Base-by-base conservation (phyloP, 1,140 invertebrate genomes). In the Drosophila bipectinata region DNA sequence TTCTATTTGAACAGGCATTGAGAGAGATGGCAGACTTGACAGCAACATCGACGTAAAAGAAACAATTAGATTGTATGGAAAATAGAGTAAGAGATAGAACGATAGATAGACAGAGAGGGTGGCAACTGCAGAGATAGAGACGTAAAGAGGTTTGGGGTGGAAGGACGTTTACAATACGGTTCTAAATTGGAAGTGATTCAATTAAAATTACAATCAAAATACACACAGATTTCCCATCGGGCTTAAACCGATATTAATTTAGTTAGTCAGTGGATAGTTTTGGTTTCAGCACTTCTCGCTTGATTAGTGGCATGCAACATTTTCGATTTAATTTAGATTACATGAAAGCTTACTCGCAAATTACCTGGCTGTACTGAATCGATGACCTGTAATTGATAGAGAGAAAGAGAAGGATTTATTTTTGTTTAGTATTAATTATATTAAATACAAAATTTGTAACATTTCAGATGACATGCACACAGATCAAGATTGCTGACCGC, bases 21-120 rank as follows among this genome's bases (percentile, higher is more conserved):
- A 37, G 34, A 37, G 34, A 84, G 77, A 39, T 62, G 57, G 39
- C 63, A 62, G 57, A 59, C 56, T 57, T 56, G 30, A 76, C 72
- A 32, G 32, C 32, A 69, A 77, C 73, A 77, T 53, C 66, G 39
- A 76, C 64, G 54, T 59, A 47, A 53, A 59, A 26, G 30, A 63
- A 56, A 69, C 26, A 68, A 68, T 56, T 48, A 69, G 39, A 59
- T 51, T 44, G 28, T 28, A 73, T 18, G 41, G 41, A 44, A 18
- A 44, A 37, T 10, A 37, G 34, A 44, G 39, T 14, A 59, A 49
- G 32, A 69, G 52, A 47, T 51, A 47, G 34, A 69, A 53, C 62
- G 63, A 61, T 53, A 63, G 67, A 47, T 51, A 47, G 34, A 69
- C 49, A 66, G 63, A 61, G 57, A 63, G 67, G 18, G 44, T 21